Percentiles rank a stretch among this genome's conserved stretches.
Conservation (phyloP, 2,113 vertebrate genomes). For the Empidonax traillii region DNA sequence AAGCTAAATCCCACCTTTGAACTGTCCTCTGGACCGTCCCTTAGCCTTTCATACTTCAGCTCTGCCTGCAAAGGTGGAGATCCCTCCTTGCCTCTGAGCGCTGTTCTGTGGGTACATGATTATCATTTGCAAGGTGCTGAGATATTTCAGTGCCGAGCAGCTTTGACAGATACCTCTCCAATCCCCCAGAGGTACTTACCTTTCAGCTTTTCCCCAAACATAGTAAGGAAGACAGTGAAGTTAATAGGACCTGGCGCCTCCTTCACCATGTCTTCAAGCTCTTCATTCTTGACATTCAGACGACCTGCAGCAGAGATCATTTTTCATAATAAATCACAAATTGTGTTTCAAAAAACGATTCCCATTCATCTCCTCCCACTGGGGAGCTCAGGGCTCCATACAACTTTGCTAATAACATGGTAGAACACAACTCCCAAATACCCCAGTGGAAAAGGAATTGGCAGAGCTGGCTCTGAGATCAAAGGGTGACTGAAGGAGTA, state of each 20-base stretch:
- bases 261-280: conserved; percentile 89
- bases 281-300: conserved; percentile 88
- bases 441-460: neutral
- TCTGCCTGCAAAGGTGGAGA: conserved; percentile 29
- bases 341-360: conserved; percentile 43
- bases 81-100: conserved; percentile 55
- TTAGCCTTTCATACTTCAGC: neutral
- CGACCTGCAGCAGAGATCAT: conserved; percentile 74
- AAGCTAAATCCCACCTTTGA: conserved; percentile 36
- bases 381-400: conserved; percentile 37
- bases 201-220: conserved; percentile 94
- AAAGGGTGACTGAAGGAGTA: conserved; percentile 25
- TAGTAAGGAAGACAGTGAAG: conserved; percentile 89
- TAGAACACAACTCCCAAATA: conserved; percentile 26
- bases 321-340: conserved; percentile 63
- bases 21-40: conserved; percentile 17
- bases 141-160: conserved; percentile 36
- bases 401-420: conserved; percentile 47
- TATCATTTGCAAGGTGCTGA: conserved; percentile 48
- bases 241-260: conserved; percentile 88
- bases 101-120: conserved; percentile 26
- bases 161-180: conserved; percentile 64
- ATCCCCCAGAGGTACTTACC: conserved; percentile 73
- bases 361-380: conserved; percentile 50
- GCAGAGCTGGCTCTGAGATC: conserved; percentile 37